Conservation (phyloP, 2,113 vertebrate species). For the Cricetomys ansorgei region DNA sequence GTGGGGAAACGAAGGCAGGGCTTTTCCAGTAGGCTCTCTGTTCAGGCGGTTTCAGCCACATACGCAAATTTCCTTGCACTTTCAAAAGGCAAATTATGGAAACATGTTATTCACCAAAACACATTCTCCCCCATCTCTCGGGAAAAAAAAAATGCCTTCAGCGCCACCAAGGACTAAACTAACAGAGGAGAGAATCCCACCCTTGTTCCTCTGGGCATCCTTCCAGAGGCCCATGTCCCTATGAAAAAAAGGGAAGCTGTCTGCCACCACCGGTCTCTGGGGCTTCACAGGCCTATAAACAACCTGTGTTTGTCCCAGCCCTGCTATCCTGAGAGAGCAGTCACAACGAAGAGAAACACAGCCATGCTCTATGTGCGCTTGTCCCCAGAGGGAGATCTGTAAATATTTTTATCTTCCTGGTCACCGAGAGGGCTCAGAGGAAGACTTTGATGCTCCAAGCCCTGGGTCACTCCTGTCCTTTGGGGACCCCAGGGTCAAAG, state of each 20-base stretch:
- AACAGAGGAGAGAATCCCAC: slow-evolving; percentile 77
- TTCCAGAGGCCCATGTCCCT: slow-evolving; percentile 68
- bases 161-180: slow-evolving; percentile 64
- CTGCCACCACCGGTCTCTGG: not conserved
- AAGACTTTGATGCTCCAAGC: slow-evolving; percentile 73
- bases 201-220: slow-evolving; percentile 23
- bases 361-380: slow-evolving; percentile 59
- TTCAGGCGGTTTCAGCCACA: slow-evolving; percentile 66
- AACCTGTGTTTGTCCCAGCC: slow-evolving; percentile 75
- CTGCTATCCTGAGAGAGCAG: slow-evolving; percentile 53
- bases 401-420: slow-evolving; percentile 81
- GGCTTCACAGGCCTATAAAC: slow-evolving; percentile 66
- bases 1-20: slow-evolving; percentile 55
- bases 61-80: slow-evolving; percentile 72
- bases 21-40: slow-evolving; percentile 67
- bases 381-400: slow-evolving; percentile 73
- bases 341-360: slow-evolving; percentile 68
- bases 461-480: slow-evolving; percentile 77
- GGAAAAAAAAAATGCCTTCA: slow-evolving; percentile 45
- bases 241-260: slow-evolving; percentile 56
- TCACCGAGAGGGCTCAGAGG: slow-evolving; percentile 74
- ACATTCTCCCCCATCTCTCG: slow-evolving; percentile 68
- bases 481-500: slow-evolving; percentile 51
- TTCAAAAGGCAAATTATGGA: slow-evolving; percentile 82
- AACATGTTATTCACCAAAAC: slow-evolving; percentile 78